Base-by-base conservation (phyloP, 1,140 invertebrate species). In the Drosophila triauraria region DNA sequence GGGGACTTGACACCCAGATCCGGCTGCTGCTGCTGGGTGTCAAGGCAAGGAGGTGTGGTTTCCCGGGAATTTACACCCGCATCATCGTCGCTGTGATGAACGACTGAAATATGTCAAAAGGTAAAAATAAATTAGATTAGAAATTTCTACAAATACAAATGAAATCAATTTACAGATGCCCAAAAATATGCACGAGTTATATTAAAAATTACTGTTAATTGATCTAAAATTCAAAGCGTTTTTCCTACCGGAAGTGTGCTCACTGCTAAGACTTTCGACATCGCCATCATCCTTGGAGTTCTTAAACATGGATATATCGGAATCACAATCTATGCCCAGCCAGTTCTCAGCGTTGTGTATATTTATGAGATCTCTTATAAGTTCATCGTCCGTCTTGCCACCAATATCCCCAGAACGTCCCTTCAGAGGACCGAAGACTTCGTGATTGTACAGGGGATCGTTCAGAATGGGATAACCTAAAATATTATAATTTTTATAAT, bases 381-480 rank as follows among this genome's bases (percentile, higher is more conserved):
- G 93, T 86, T 99, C 95, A 82, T 99, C 97, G 79, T 98, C 96
- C 0, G 96, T 95, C 93, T 98, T 99, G 12, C 96, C 97, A 7
- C 97, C 98, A 71, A 98, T 97, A 82, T 98, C 96, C 0, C 98
- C 98, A 20, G 96, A 75, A 5, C 98, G 98, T 4, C 98, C 99
- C 81, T 98, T 98, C 32, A 96, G 94, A 0, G 97, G 97, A 1
- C 98, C 98, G 92, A 99, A 99, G 1, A 98, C 97, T 13, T 95
- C 95, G 92, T 98, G 97, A 93, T 99, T 99, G 93, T 99, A 99
- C 1, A 99, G 93, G 0, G 98, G 97, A 93, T 99, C 99, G 92
- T 99, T 99, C 1, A 99, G 96, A 59, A 99, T 96, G 94, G 2
- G 97, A 96, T 80, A 87, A 27, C 83, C 83, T 87, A 17, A 12